These are phyloP conservation scores for Acanthosepion esculentum DNA, from an alignment of 2,888 invertebrate genomes.

Conservation along the genomic window DNA sequence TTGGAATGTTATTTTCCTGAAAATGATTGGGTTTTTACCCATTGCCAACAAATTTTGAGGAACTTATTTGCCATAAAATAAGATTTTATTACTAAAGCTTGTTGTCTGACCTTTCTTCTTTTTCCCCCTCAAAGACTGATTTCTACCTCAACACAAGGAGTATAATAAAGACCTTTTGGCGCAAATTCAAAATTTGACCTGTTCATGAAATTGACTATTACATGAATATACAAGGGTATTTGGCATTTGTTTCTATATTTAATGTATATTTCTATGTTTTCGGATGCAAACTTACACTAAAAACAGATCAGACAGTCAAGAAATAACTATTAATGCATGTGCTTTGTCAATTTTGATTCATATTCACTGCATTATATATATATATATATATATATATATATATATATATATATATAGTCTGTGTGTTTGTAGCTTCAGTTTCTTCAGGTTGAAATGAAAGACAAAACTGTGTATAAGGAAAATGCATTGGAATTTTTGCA, in stretches of 20 bases:
- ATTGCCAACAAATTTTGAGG: neutral
- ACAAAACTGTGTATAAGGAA: too few species aligned
- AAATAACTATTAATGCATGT: neutral
- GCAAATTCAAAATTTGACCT: neutral
- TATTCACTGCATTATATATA: neutral
- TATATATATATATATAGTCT: too few species aligned
- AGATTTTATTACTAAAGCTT: constrained; percentile 11
- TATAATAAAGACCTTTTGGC: neutral
- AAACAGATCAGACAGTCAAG: neutral
- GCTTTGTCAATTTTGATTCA: neutral
- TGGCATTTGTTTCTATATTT: neutral
- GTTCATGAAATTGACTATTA: constrained; percentile 20
- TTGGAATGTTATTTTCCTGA: neutral
- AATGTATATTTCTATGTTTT: neutral
- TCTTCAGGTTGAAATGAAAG: too few species aligned
- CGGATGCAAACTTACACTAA: neutral
- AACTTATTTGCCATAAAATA: constrained; percentile 33
- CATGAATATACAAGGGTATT: neutral
- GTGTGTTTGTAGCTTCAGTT: too few species aligned
- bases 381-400: neutral
- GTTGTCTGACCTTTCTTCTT: neutral
- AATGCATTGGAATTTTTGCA: too few species aligned
- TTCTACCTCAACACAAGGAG: neutral
- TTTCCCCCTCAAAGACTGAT: neutral
- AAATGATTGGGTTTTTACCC: neutral